Percentiles rank a stretch among this genome's conserved stretches.
phyloP scores from a whole-genome alignment of 1,140 invertebrate species.

The Ganaspis sp. region DNA sequence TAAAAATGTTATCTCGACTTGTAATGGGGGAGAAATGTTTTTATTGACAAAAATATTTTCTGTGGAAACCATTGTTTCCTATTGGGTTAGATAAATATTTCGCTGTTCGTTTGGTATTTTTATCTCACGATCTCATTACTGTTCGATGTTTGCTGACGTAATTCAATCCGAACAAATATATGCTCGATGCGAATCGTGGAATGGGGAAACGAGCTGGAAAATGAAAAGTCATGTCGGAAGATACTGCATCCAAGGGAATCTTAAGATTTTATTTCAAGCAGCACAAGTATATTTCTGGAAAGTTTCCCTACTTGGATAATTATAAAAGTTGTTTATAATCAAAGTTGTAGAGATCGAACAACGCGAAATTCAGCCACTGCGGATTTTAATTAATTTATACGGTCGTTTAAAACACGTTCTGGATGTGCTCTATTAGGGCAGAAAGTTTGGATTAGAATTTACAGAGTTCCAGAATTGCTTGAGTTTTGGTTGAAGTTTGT shows the following conservation, averaged over 20 bases:
- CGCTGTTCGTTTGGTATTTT: slow-evolving; percentile 17
- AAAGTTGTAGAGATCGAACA: not conserved
- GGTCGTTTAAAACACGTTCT: no score
- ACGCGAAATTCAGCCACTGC: no score
- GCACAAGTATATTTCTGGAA: slow-evolving; percentile 50
- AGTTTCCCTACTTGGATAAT: slow-evolving; percentile 61
- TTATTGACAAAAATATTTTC: no score
- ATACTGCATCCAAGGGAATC: not conserved
- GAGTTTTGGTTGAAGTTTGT: no score
- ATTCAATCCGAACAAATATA: slow-evolving; percentile 32
- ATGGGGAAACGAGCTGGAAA: slow-evolving; percentile 33
- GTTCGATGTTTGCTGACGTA: slow-evolving; percentile 31
- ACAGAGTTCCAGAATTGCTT: no score
- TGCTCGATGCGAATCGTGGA: slow-evolving; percentile 30
- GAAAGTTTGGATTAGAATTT: no score
- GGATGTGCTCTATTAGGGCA: no score
- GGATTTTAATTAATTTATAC: no score
- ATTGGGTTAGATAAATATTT: slow-evolving; percentile 22
- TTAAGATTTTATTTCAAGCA: slow-evolving; percentile 31
- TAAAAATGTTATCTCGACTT: not conserved
- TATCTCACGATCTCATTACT: slow-evolving; percentile 29
- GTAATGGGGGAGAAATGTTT: no score
- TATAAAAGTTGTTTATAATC: slow-evolving; percentile 64
- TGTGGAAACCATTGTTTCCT: not conserved
- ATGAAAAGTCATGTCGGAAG: slow-evolving; percentile 35